These are phyloP conservation scores for Polypterus bichir DNA, from an alignment of 2,113 vertebrate genomes.

Conservation along the genomic window DNA sequence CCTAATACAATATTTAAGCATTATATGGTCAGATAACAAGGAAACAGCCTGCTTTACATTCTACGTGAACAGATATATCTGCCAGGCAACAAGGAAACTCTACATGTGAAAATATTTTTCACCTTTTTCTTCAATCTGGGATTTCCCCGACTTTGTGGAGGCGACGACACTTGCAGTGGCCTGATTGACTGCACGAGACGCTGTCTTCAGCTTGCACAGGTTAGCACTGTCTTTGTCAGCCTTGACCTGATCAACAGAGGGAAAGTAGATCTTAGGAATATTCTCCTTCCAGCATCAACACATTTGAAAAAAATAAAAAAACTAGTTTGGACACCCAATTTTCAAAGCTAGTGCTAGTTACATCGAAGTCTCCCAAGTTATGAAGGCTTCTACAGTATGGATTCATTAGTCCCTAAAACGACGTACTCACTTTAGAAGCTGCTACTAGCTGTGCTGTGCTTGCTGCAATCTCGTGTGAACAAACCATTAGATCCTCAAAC, in stretches of 20 bases:
- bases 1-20: too few species aligned
- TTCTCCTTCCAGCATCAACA: too few species aligned
- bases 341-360: not conserved
- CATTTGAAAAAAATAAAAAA: not conserved
- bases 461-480: constrained; percentile 86
- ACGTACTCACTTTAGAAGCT: constrained; percentile 73
- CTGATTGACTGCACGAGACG: constrained; percentile 77
- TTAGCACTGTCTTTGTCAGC: constrained; percentile 83
- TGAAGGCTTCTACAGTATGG: not conserved
- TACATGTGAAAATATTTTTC: constrained; percentile 12
- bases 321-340: not conserved
- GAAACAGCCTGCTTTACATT: too few species aligned
- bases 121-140: constrained; percentile 87
- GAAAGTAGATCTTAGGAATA: not conserved
- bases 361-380: too few species aligned
- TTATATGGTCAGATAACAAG: too few species aligned
- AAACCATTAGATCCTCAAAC: constrained; percentile 92
- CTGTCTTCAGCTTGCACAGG: constrained; percentile 70
- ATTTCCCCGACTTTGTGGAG: constrained; percentile 82
- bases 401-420: too few species aligned
- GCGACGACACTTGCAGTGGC: constrained; percentile 79
- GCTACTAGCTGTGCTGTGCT: constrained; percentile 93
- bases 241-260: constrained; percentile 63
- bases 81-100: too few species aligned
- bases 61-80: too few species aligned